Evolutionary conservation across 2,113 vertebrate species (phyloP), one percentile per base, ranked within the genome.

Genomic region (Strix uralensis): DNA sequence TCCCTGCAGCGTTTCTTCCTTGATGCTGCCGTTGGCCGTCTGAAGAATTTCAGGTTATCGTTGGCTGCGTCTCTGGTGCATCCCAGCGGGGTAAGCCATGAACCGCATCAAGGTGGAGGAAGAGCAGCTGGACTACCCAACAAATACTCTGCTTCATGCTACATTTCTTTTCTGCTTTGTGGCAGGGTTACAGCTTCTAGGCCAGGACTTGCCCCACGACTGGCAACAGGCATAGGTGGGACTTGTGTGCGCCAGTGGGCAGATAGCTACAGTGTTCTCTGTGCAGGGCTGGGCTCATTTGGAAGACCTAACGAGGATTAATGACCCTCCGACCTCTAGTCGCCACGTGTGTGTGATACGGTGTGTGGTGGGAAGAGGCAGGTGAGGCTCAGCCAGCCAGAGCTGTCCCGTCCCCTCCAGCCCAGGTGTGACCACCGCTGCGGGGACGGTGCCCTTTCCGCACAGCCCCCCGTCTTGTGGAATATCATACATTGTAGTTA

Each of bases 281-380:
- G 55, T 27, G 44, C 42, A 36, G 20, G 38, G n/a, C 27, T 8
- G 36, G 40, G 70, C 30, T 74, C 9, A 44, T 47, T 38, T 34
- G 69, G 44, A 81, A 32, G 30, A 58, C 27, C 20, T 44, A 16
- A 14, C 13, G 19, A 15, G 18, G 27, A 18, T 30, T 49, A 63
- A 12, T 21, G 44, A 16, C 18, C 38, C 54, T 32, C 44, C 3
- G 18, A 22, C 54, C 38, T 69, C 34, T 38, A 5, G 9, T 6
- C 47, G 62, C 73, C 59, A 26, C 3, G 1, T 8, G 22, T 16
- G 8, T 1, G 0, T 29, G 67, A 15, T 40, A 5, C 0, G 9
- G 51, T 3, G 4, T 14, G 57, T 25, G 72, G 49, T 12, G 51
- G 78, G 59, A 59, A 55, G 32, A 44, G 18, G 25, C 4, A 20